Percentiles rank a stretch among this genome's conserved stretches.
phyloP scores from a whole-genome alignment of 2,113 vertebrate species.

The Nycticebus coucang region DNA sequence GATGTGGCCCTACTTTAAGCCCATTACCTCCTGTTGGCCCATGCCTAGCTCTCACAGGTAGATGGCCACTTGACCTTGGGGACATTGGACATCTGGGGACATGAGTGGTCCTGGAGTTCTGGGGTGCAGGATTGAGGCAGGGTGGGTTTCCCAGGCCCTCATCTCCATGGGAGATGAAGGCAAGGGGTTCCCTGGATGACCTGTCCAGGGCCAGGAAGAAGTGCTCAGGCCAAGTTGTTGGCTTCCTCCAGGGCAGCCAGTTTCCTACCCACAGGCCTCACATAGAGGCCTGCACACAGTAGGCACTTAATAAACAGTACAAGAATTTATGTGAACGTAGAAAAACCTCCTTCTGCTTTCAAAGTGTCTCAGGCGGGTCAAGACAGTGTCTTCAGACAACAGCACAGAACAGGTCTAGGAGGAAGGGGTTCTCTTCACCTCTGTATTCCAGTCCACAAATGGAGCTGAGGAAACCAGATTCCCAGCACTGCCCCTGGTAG shows the following conservation, averaged over 20 bases:
- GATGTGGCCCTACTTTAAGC: background rate
- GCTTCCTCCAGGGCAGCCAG: background rate
- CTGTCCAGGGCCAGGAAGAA: background rate
- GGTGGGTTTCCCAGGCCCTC: background rate
- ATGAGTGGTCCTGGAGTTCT: fast-evolving
- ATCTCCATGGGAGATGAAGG: fast-evolving
- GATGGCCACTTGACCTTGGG: fast-evolving
- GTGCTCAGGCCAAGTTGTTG: background rate
- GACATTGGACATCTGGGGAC: fast-evolving
- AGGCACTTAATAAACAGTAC: background rate
- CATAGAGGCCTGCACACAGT: background rate
- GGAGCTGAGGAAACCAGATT: too few relatives aligned
- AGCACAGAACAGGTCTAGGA: fast-evolving
- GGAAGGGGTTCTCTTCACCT: background rate
- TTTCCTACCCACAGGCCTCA: too few relatives aligned
- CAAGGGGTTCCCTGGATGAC: background rate
- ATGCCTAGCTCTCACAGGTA: background rate
- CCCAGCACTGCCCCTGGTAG: background rate
- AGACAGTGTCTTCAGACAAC: too few relatives aligned
- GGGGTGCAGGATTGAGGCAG: fast-evolving
- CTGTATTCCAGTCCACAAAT: fast-evolving
- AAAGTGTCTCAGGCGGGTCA: background rate
- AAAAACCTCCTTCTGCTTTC: background rate
- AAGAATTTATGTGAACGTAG: background rate
- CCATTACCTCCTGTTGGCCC: background rate